phyloP scores from a whole-genome alignment of 2,888 invertebrate genomes.

The Congeria kusceri region DNA sequence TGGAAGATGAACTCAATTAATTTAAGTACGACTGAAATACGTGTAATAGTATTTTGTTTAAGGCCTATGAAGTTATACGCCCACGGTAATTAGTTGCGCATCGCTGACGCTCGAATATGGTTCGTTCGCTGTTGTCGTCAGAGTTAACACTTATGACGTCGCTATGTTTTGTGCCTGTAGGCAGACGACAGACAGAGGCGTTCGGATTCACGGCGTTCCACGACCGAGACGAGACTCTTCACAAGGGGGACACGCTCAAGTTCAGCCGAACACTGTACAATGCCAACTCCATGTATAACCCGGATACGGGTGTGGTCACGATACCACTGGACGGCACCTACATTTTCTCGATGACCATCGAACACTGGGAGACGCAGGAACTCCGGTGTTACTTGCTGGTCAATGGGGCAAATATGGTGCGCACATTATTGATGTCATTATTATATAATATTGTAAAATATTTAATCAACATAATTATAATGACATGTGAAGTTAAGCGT shows the following conservation, averaged over 20 bases:
- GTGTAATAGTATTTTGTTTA: too few relatives aligned
- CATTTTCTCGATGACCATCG: constrained; percentile 6
- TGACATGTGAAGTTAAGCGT: too few relatives aligned
- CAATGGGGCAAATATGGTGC: constrained; percentile 8
- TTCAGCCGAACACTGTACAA: constrained; percentile 10
- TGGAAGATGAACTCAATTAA: too few relatives aligned
- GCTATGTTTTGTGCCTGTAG: background rate
- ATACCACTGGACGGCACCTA: constrained; percentile 3
- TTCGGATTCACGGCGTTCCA: constrained; percentile 16
- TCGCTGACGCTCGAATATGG: too few relatives aligned
- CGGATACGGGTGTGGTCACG: background rate
- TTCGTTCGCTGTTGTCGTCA: too few relatives aligned
- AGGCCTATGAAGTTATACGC: too few relatives aligned
- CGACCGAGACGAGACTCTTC: constrained; percentile 3
- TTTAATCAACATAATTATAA: too few relatives aligned
- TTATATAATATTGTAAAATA: too few relatives aligned
- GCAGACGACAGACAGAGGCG: background rate
- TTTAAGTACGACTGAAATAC: too few relatives aligned
- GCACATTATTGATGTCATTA: too few relatives aligned
- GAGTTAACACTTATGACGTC: too few relatives aligned
- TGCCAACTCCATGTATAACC: background rate
- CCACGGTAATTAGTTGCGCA: too few relatives aligned
- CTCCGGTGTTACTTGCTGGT: constrained; percentile 3
- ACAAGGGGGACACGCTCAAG: constrained; percentile 4
- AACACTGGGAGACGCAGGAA: constrained; percentile 18